phyloP scores from a whole-genome alignment of 1,140 invertebrate genomes.

The Solen grandis region DNA sequence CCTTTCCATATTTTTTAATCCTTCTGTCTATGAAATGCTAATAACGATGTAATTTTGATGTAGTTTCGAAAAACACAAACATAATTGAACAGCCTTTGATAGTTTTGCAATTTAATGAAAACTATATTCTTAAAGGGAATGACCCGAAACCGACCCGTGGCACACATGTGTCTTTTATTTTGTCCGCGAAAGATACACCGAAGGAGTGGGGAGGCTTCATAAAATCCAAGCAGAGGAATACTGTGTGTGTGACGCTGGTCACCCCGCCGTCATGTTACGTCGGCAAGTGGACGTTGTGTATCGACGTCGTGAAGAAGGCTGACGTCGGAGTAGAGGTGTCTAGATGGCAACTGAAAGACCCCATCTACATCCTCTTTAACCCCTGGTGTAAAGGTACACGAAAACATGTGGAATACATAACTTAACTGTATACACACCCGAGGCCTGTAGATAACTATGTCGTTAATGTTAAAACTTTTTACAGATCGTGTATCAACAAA shows the following conservation, averaged over 20 bases:
- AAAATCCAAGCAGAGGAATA: background rate
- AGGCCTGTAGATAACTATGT: too few relatives aligned
- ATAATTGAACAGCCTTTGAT: constrained; percentile 78
- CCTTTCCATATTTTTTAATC: too few relatives aligned
- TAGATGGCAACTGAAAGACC: constrained; percentile 85
- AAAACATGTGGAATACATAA: background rate
- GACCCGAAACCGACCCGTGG: constrained; percentile 90
- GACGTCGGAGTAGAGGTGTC: constrained; percentile 79
- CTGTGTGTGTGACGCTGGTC: constrained; percentile 23
- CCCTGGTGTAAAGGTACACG: constrained; percentile 88
- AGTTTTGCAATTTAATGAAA: background rate
- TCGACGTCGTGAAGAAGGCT: constrained; percentile 89
- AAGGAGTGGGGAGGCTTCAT: constrained; percentile 81
- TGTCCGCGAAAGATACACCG: constrained; percentile 80
- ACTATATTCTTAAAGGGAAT: constrained; percentile 83
- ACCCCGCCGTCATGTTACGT: constrained; percentile 87
- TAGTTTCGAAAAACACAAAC: too few relatives aligned
- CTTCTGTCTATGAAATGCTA: too few relatives aligned
- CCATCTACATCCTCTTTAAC: constrained; percentile 90
- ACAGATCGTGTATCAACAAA: too few relatives aligned
- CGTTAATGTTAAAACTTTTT: too few relatives aligned
- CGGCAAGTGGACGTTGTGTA: constrained; percentile 91
- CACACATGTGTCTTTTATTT: constrained; percentile 87
- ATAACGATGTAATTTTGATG: too few relatives aligned
- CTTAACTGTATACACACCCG: too few relatives aligned